phyloP scores from a whole-genome alignment of 64 coral and sea anemone genomes.

The Anthopleura sola region DNA sequence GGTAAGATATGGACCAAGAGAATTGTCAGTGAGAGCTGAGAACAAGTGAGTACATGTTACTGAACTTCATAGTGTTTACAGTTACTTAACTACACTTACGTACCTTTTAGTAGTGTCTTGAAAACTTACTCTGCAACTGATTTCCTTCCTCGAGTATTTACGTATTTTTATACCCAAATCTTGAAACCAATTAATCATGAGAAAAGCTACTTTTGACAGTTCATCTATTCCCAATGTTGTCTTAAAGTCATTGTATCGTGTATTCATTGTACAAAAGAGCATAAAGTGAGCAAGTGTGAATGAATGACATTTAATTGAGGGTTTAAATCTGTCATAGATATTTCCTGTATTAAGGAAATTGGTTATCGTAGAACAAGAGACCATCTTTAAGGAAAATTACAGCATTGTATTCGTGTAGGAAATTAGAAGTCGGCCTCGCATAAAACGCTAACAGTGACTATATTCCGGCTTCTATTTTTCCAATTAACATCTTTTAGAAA shows the following conservation, averaged over 20 bases:
- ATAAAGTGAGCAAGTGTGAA: neutral
- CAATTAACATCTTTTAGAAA: no score
- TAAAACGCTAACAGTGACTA: no score
- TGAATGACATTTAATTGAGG: neutral
- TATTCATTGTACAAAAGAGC: neutral
- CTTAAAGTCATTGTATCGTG: neutral
- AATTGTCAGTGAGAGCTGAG: no score
- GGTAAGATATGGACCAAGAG: no score
- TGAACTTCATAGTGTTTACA: neutral
- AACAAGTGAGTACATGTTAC: no score
- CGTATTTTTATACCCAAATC: neutral
- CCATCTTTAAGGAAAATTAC: no score
- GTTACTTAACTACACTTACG: neutral
- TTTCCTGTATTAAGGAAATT: constrained; percentile 1
- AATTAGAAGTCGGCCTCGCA: neutral
- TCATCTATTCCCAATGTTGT: neutral
- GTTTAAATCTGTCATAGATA: neutral
- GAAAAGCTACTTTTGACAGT: neutral
- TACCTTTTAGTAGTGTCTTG: neutral
- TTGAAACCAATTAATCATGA: neutral
- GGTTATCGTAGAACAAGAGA: neutral
- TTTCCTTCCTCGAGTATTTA: neutral
- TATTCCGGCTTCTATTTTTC: no score
- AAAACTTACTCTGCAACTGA: neutral
- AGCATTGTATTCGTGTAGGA: neutral